Evolutionary conservation across 23 tunicate genomes (phyloP).

Genomic region (Phallusia fumigata): DNA sequence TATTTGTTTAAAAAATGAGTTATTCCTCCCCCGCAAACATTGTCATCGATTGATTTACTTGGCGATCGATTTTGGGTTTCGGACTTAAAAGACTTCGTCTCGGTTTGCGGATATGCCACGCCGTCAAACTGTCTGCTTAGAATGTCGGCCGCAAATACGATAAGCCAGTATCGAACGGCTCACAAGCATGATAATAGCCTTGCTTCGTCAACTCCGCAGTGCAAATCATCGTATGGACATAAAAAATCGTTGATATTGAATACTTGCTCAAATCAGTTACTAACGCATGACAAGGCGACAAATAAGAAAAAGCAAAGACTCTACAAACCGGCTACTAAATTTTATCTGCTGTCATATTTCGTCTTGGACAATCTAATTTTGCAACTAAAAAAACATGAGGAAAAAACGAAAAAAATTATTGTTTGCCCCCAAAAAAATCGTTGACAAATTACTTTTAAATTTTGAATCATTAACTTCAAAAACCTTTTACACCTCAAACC

Average conservation of each 20-base stretch:
- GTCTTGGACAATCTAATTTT: too few relatives aligned
- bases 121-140: conserved; percentile 16
- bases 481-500: too few relatives aligned
- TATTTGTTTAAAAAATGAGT: too few relatives aligned
- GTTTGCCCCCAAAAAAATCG: too few relatives aligned
- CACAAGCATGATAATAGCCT: conserved; percentile 6
- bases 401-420: too few relatives aligned
- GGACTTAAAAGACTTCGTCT: not conserved
- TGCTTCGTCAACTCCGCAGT: conserved; percentile 11
- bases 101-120: conserved; percentile 13
- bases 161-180: conserved; percentile 6
- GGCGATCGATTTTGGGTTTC: not conserved
- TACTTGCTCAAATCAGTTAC: conserved; percentile 6
- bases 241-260: conserved; percentile 11
- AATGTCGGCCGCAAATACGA: conserved; percentile 14
- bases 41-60: conserved; percentile 12
- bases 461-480: too few relatives aligned
- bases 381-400: too few relatives aligned
- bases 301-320: not conserved
- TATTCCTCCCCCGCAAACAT: not conserved
- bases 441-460: too few relatives aligned
- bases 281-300: not conserved
- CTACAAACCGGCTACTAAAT: too few relatives aligned
- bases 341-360: too few relatives aligned
- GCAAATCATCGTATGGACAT: conserved; percentile 7